These are phyloP conservation scores for Stegastes partitus DNA, from an alignment of 2,113 vertebrate species.

Conservation along the genomic window DNA sequence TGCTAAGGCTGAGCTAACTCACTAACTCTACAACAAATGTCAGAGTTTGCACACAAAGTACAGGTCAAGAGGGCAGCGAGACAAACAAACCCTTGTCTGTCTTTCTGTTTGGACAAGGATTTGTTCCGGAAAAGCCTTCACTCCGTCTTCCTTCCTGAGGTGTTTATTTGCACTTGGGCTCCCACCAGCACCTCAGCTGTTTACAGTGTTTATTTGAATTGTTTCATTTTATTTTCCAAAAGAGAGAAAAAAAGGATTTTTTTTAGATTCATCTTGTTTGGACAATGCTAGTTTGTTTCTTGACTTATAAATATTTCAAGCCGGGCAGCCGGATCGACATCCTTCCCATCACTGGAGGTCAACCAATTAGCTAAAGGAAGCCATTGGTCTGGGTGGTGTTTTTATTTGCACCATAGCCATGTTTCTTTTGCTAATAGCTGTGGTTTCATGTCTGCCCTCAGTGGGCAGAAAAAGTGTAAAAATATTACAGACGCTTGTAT, in stretches of 20 bases:
- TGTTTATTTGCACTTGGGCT: constrained; percentile 73
- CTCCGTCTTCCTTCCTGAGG: constrained; percentile 71
- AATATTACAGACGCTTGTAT: not conserved
- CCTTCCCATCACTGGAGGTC: constrained; percentile 56
- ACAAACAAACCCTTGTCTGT: constrained; percentile 67
- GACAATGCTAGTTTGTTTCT: constrained; percentile 65
- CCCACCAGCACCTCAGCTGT: constrained; percentile 64
- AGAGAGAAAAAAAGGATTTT: constrained; percentile 16
- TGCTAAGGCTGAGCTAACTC: constrained; percentile 33
- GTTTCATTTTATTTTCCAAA: constrained; percentile 57
- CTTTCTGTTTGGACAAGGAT: constrained; percentile 72
- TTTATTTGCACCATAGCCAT: constrained; percentile 31
- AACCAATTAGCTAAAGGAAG: constrained; percentile 49
- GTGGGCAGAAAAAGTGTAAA: constrained; percentile 10
- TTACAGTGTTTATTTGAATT: constrained; percentile 70
- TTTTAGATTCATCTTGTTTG: constrained; percentile 60
- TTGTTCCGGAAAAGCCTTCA: constrained; percentile 68
- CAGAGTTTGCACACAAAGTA: constrained; percentile 51
- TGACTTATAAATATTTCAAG: constrained; percentile 65
- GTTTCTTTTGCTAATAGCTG: constrained; percentile 27
- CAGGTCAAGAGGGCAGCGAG: constrained; percentile 62
- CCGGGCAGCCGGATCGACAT: constrained; percentile 61
- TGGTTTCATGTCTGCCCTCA: constrained; percentile 16
- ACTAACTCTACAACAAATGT: constrained; percentile 62
- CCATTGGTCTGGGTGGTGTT: constrained; percentile 16